Conservation (phyloP, 1,140 invertebrate genomes). For the Dendroctonus ponderosae region DNA sequence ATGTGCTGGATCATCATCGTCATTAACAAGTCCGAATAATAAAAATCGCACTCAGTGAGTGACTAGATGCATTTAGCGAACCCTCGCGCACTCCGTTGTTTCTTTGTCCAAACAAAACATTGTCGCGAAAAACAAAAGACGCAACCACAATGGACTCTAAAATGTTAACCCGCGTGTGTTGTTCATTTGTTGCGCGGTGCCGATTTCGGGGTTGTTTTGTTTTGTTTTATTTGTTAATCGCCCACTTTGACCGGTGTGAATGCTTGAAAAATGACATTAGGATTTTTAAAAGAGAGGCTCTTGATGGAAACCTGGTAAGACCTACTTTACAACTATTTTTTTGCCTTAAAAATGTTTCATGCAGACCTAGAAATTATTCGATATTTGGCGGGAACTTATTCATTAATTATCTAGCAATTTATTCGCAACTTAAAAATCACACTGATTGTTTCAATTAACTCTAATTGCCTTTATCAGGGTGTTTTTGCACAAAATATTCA, state of each 20-base stretch:
- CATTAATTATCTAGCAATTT: too few relatives aligned
- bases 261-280: slow-evolving; percentile 4
- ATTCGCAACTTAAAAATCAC: too few relatives aligned
- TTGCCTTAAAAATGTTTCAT: too few relatives aligned
- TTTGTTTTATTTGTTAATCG: slow-evolving; percentile 17
- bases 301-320: slow-evolving; percentile 26
- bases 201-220: slow-evolving; percentile 16
- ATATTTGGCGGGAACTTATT: too few relatives aligned
- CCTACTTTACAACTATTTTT: not conserved
- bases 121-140: slow-evolving; percentile 19
- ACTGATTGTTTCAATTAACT: too few relatives aligned
- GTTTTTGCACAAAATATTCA: too few relatives aligned
- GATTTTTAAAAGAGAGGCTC: slow-evolving; percentile 24
- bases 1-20: slow-evolving; percentile 4
- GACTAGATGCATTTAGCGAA: slow-evolving; percentile 18
- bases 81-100: slow-evolving; percentile 13
- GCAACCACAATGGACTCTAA: slow-evolving; percentile 11
- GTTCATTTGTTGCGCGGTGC: slow-evolving; percentile 12
- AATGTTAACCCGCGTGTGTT: slow-evolving; percentile 15
- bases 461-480: too few relatives aligned
- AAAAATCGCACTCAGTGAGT: slow-evolving; percentile 10
- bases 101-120: slow-evolving; percentile 16
- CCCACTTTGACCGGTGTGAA: not conserved
- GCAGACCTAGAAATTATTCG: too few relatives aligned
- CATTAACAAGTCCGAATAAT: slow-evolving; percentile 1